Evolutionary conservation across 2,797 vertebrate species (phyloP), one percentile per base, ranked within the genome.

Genomic region (Pempheris klunzingeri): DNA sequence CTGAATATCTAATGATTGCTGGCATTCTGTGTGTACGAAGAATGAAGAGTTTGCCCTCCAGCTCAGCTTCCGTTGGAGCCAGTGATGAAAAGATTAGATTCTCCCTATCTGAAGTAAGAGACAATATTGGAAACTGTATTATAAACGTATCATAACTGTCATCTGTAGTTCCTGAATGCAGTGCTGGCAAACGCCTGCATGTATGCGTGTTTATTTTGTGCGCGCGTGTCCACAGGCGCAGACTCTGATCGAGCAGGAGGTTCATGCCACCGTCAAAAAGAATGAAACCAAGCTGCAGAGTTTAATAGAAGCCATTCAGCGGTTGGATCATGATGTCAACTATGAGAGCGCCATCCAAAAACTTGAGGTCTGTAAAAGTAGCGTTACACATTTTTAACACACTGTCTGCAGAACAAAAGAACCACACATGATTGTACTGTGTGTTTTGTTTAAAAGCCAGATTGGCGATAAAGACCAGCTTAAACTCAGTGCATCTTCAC

Each of bases 241-340:
- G 77, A 53, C 24, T 5, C 67, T 94, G 61, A 75, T 95, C 0
- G 50, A 88, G 28, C 58, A 82, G 75, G 92, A 94, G 60, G 87
- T 94, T 44, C 7, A 15, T 3, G 64, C 38, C 1, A 81, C 71
- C 1, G 24, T 81, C 10, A 61, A 54, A 17, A 49, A 39, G 26
- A 85, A 61, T 11, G 82, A 86, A 67, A 22, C 3, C 22, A 79
- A 69, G 61, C 64, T 92, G 12, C 30, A 75, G 43, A 5, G 1
- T 30, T 54, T 91, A 17, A 44, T 85, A 5, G 69, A 83, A 46
- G 22, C 11, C 0, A 13, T 91, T 58, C 38, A 90, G 43, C 22
- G 88, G 32, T 68, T 89, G 22, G 87, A 91, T 3, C 13, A 22
- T 3, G 69, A 63, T 24, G 20, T 78, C 2, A 65, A 63, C 80